A percentile compares a stretch with the other conserved stretches of the same genome.
Evolutionary conservation across 2,888 invertebrate species (phyloP).

Genomic region (Drepana falcataria): DNA sequence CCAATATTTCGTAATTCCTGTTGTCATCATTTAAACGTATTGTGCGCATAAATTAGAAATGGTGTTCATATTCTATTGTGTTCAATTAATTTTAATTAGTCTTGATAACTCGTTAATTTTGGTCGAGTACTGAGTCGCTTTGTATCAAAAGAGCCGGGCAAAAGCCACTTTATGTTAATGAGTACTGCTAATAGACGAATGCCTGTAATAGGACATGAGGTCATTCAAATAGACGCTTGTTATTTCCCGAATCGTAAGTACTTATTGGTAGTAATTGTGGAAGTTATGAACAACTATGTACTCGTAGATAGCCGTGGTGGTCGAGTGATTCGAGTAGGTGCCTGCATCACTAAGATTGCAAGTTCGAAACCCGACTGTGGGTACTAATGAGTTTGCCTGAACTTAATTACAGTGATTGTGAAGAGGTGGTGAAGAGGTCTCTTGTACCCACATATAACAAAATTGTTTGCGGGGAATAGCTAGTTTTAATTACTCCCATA

Average conservation of each 20-base stretch:
- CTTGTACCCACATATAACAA: too few species aligned
- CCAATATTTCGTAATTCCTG: background rate
- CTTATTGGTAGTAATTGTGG: background rate
- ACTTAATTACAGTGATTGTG: too few species aligned
- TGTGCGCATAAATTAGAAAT: conserved; percentile 10
- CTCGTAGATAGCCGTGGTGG: too few species aligned
- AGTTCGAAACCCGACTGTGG: too few species aligned
- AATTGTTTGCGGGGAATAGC: too few species aligned
- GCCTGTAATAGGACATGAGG: conserved; percentile 2
- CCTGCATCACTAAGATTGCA: too few species aligned
- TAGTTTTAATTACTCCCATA: too few species aligned
- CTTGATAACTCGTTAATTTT: conserved; percentile 51
- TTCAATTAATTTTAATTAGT: conserved; percentile 58
- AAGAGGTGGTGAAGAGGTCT: too few species aligned
- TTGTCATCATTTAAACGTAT: background rate
- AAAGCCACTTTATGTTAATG: conserved; percentile 1
- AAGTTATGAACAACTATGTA: background rate
- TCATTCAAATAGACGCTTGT: background rate
- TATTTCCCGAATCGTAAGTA: background rate
- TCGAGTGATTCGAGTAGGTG: too few species aligned
- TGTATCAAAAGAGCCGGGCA: conserved; percentile 1
- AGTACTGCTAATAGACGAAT: background rate
- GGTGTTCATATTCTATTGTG: conserved; percentile 37
- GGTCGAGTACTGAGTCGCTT: conserved; percentile 17
- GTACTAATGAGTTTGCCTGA: too few species aligned